These are phyloP conservation scores for Gallinago solitaria DNA, from an alignment of 2,797 vertebrate species.

Conservation along the genomic window DNA sequence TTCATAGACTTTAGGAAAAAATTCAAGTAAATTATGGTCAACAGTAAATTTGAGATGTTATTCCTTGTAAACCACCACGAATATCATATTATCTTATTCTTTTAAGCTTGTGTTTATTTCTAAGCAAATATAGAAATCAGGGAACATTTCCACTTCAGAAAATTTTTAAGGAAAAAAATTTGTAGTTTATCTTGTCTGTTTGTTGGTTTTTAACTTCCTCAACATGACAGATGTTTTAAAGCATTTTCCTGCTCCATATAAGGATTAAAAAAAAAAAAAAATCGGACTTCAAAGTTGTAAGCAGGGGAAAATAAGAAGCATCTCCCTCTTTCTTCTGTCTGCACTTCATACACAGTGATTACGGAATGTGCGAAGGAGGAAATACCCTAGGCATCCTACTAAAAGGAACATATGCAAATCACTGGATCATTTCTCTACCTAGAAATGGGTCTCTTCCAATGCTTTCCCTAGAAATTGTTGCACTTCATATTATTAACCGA, in stretches of 20 bases:
- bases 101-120: neutral
- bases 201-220: neutral
- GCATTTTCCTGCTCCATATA: neutral
- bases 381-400: neutral
- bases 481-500: neutral
- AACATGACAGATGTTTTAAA: neutral
- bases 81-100: rapidly evolving
- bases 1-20: neutral
- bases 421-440: neutral
- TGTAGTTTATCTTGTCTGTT: neutral
- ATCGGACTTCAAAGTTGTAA: neutral
- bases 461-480: neutral
- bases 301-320: neutral
- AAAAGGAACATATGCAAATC: neutral
- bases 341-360: neutral
- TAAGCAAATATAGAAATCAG: neutral
- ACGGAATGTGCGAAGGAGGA: neutral
- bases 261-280: neutral
- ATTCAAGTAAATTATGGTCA: neutral
- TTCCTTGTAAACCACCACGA: neutral
- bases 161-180: neutral
- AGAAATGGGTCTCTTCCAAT: neutral
- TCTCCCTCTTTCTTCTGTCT: neutral
- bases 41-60: neutral
- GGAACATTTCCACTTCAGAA: neutral